Base-by-base conservation (phyloP, 1,140 invertebrate genomes). In the Heliconius melpomene region DNA sequence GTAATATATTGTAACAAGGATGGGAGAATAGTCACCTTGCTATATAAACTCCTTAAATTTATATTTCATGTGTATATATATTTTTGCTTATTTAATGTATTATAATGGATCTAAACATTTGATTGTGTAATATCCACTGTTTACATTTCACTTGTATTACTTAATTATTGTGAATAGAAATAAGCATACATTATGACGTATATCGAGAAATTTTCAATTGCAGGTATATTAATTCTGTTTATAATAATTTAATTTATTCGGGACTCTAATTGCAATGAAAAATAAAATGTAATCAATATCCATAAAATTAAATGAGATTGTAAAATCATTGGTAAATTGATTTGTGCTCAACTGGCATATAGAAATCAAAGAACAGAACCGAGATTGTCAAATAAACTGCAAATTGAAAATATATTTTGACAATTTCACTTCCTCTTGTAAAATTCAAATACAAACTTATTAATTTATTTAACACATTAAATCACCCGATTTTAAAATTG, bases 181-280 rank as follows among this genome's bases (percentile, higher is more conserved):
- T 66, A 66, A 66, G 60, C 60, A 66, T 66, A 66, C 26, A 66
- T 66, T 66, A 66, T 66, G 26, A 66, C 26, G 23, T 66, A 13
- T 23, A 26, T n/a, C n/a, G 23, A 60, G 57, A 60, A n/a, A 60
- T 26, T 60, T 66, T 11, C 26, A 29, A 11, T 66, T 66, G 60
- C 60, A 66, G 26, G 1, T 16, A 6, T 29, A n/a, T 66, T 26
- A 66, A 66, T 11, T 66, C 11, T 26, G 23, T 29, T 66, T 66
- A 26, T 2, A 29, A 13, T 13, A 66, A 66, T 23, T 66, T 66
- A 66, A 66, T 66, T 66, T 66, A 66, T 66, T 66, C 29, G 16
- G n/a, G 52, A n/a, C 52, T n/a, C 7, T 26, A 60, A 23, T 60
- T 26, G 9, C n/a, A 60, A 60, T 23, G 5, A 26, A 23, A 23